Evolutionary conservation across 1,140 invertebrate species (phyloP), one percentile per base, ranked within the genome.

Genomic region (Heterodera carotae): DNA sequence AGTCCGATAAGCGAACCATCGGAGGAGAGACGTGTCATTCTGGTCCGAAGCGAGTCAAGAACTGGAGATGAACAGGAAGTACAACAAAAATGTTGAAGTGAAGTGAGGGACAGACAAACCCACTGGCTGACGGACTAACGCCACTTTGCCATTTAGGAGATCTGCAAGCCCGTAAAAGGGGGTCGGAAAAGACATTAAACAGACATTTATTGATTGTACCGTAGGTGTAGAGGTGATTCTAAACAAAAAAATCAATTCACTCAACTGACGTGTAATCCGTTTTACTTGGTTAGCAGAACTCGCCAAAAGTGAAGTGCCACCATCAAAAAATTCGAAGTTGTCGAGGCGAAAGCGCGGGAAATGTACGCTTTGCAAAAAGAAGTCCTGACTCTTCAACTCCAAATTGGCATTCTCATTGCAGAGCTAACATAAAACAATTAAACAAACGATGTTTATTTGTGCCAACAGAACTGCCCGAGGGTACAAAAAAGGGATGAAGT

Each of bases 1-100:
- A 72, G 43, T n/a, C 82, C 82, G 66, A 84, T 60, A 25, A 83
- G 56, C 8, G 27, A 69, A 4, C 82, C 83, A 68, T 82, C 80
- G 27, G 59, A 31, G n/a, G 82, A 83, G 31, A 77, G 29, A 31
- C 10, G 22, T 15, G 27, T 59, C 53, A 70, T 72, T 27, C 31
- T 62, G 66, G 62, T 48, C 34, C n/a, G 25, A 25, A 59, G 74
- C 18, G 75, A 59, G 29, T 29, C 31, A n/a, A 76, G 36, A 18
- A 33, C 76, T 83, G 12, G 67, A 81, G 31, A 53, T 4, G 12
- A 43, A 56, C 31, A 18, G 29, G 33, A n/a, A 48, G 31, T 70
- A n/a, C 56, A 62, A 80, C 25, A 31, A 18, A 48, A 69, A 75
- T 39, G 64, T n/a, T n/a, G n/a, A n/a, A n/a, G 62, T 25, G 60